Conservation (phyloP, 2,888 invertebrate species). For the Euclidia mi region DNA sequence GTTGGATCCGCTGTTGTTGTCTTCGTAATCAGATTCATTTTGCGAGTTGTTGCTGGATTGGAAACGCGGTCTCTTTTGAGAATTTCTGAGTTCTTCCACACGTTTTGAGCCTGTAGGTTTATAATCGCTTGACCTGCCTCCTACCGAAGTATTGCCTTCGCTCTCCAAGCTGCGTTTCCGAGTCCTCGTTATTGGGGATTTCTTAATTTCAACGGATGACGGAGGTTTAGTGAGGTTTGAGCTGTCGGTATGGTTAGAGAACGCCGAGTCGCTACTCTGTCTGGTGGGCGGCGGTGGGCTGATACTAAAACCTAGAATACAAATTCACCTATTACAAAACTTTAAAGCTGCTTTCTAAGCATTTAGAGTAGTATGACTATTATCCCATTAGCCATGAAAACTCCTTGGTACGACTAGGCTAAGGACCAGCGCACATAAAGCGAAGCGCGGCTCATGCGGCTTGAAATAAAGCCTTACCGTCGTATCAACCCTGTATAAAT, state of each 20-base stretch:
- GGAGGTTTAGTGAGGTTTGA: constrained; percentile 74
- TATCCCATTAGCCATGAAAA: too few species aligned
- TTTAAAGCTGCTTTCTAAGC: too few species aligned
- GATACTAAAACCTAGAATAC: constrained; percentile 76
- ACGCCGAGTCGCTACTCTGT: constrained; percentile 86
- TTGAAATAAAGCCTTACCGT: too few species aligned
- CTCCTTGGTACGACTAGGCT: too few species aligned
- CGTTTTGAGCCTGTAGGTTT: constrained; percentile 73
- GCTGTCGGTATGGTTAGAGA: constrained; percentile 81
- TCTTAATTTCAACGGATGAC: constrained; percentile 68
- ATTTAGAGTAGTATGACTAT: too few species aligned
- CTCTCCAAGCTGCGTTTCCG: constrained; percentile 82
- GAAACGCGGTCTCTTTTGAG: constrained; percentile 69
- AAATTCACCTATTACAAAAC: too few species aligned
- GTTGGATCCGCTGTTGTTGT: constrained; percentile 72
- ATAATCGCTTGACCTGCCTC: constrained; percentile 73
- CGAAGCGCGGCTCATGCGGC: too few species aligned
- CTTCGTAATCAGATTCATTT: constrained; percentile 80
- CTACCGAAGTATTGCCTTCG: constrained; percentile 70
- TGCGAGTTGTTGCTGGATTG: constrained; percentile 58
- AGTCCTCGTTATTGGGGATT: constrained; percentile 62
- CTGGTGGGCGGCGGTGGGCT: constrained; percentile 78
- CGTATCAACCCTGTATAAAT: too few species aligned
- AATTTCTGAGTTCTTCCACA: constrained; percentile 73
- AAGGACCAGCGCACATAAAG: too few species aligned